Percentiles rank a stretch among this genome's conserved stretches.
These are phyloP conservation scores for Chrysocyon brachyurus DNA, from an alignment of 2,797 vertebrate species.

Conservation along the genomic window DNA sequence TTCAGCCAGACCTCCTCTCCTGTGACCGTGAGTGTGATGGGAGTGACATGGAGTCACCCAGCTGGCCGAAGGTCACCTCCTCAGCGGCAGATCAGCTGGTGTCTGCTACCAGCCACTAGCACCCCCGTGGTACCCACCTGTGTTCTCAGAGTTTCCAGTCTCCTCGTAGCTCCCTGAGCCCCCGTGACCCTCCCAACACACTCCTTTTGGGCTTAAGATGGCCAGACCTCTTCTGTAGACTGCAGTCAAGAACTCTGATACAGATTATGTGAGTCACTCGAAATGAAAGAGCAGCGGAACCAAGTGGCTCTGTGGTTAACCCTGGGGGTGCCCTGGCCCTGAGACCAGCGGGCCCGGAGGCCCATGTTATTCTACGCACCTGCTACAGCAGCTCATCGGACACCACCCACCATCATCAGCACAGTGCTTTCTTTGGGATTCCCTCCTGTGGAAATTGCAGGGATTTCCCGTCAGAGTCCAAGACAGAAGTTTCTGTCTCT, in stretches of 20 bases:
- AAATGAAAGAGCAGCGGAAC: not conserved
- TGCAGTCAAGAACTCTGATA: conserved; percentile 13
- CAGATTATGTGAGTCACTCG: not conserved
- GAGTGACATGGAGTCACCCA: fast-evolving
- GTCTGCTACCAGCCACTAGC: not conserved
- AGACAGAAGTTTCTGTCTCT: not conserved
- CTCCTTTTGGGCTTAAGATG: not conserved
- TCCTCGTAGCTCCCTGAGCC: not conserved
- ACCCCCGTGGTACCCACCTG: fast-evolving
- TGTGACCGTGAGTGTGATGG: not conserved
- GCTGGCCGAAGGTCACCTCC: not conserved
- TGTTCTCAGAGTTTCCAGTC: not conserved
- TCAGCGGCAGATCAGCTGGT: not conserved
- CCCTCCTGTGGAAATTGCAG: not conserved
- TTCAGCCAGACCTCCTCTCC: not conserved
- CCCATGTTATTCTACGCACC: no score
- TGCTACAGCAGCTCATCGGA: not conserved
- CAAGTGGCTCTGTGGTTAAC: not conserved
- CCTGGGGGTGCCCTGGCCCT: no score
- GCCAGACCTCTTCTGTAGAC: not conserved
- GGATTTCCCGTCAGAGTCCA: not conserved
- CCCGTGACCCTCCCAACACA: not conserved
- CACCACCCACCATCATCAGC: not conserved
- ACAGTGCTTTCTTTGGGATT: fast-evolving
- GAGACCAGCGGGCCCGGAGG: no score